Evolutionary conservation across 2,797 vertebrate genomes (phyloP).

Genomic region (Phataginus tetradactyla): DNA sequence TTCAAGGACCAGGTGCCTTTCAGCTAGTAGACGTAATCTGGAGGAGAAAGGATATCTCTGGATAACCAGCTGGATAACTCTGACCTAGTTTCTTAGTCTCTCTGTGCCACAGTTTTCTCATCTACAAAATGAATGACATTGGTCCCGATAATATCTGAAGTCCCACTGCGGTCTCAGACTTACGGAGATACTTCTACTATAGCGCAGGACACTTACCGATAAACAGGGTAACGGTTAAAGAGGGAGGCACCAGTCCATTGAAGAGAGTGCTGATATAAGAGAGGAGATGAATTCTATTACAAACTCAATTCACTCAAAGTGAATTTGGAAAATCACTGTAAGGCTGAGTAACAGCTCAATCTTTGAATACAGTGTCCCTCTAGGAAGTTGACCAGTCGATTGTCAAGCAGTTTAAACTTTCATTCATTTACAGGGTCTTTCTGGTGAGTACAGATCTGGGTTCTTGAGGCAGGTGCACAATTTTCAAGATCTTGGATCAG

Average conservation of each 20-base stretch:
- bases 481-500: slow-evolving; percentile 75
- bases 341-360: background rate
- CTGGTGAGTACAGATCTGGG: background rate
- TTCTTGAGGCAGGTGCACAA: slow-evolving; percentile 49
- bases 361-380: background rate
- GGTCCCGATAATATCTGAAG: background rate
- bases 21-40: background rate
- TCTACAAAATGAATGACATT: background rate
- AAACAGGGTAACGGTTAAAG: background rate
- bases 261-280: background rate
- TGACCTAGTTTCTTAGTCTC: background rate
- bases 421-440: background rate
- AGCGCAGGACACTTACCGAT: background rate
- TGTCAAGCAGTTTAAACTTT: background rate
- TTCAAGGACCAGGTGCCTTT: background rate
- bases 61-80: background rate
- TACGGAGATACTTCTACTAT: background rate
- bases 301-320: background rate
- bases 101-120: background rate
- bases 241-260: background rate
- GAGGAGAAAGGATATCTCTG: background rate
- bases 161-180: background rate
- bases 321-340: background rate
- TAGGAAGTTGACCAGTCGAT: background rate
- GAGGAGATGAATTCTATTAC: background rate